Percentiles rank a stretch among this genome's conserved stretches.
These are phyloP conservation scores for Cyrtonyx montezumae DNA, from an alignment of 2,113 vertebrate genomes.

Conservation along the genomic window DNA sequence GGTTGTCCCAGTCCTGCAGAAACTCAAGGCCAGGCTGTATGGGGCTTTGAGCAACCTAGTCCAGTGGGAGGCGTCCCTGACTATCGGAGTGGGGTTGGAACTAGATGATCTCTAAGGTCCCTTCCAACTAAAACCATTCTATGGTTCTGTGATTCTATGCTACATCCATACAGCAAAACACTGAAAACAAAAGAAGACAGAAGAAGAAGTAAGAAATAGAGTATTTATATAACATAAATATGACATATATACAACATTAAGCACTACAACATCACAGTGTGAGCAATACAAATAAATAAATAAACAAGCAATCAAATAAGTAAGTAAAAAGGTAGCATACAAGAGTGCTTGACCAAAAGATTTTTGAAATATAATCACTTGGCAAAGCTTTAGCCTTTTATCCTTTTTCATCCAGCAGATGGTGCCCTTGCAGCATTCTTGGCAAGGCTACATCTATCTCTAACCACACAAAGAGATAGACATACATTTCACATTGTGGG, in stretches of 20 bases:
- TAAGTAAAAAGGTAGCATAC: neutral
- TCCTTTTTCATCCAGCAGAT: slow-evolving; percentile 22
- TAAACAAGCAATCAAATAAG: neutral
- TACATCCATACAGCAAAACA: neutral
- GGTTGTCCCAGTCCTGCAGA: too few species aligned
- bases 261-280: neutral
- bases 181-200: neutral
- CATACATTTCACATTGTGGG: accelerated
- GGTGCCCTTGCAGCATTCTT: slow-evolving; percentile 36
- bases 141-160: too few species aligned
- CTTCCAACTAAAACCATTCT: too few species aligned
- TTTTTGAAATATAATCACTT: accelerated
- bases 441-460: accelerated
- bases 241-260: neutral
- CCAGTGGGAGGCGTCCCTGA: too few species aligned
- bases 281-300: neutral
- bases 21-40: too few species aligned
- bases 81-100: too few species aligned
- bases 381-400: neutral
- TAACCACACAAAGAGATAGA: too few species aligned
- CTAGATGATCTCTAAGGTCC: too few species aligned
- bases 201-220: neutral
- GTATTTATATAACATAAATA: too few species aligned
- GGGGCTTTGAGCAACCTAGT: too few species aligned
- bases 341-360: neutral